Conservation (phyloP, 2,113 vertebrate species). For the Gallinago paraguaiae region DNA sequence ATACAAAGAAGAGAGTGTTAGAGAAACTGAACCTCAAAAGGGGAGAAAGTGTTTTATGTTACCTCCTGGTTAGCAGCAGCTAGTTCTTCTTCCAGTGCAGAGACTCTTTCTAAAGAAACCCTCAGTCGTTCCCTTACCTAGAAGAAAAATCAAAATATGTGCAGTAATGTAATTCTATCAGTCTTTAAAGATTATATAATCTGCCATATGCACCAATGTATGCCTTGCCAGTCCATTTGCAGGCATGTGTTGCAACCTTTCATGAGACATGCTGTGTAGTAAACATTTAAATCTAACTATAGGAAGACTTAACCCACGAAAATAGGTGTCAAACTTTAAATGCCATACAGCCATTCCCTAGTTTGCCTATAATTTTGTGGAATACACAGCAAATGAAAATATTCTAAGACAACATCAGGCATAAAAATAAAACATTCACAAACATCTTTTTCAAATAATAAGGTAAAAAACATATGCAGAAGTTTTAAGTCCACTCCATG, state of each 20-base stretch:
- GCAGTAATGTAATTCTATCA: constrained; percentile 70
- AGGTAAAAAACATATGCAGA: background rate
- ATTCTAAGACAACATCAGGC: background rate
- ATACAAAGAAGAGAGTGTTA: constrained; percentile 53
- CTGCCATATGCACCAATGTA: constrained; percentile 43
- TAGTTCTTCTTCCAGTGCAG: constrained; percentile 95
- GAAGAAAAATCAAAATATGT: constrained; percentile 80
- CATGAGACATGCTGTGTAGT: background rate
- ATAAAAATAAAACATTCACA: background rate
- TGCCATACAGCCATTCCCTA: background rate
- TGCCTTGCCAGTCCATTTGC: background rate
- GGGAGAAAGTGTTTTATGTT: constrained; percentile 74
- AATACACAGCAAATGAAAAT: background rate
- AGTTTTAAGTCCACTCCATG: background rate
- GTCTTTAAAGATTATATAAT: constrained; percentile 56
- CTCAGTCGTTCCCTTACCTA: constrained; percentile 93
- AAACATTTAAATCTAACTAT: constrained; percentile 4
- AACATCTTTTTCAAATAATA: background rate
- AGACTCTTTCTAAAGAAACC: constrained; percentile 96
- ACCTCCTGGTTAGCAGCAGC: constrained; percentile 96
- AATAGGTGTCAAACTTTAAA: background rate
- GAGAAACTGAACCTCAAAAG: constrained; percentile 65
- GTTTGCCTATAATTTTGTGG: background rate
- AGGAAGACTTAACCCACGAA: background rate
- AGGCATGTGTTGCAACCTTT: constrained; percentile 8